Percentiles rank a stretch among this genome's conserved stretches.
These are phyloP conservation scores for Lasioglossum villosulum DNA, from an alignment of 2,888 invertebrate genomes.

Conservation along the genomic window DNA sequence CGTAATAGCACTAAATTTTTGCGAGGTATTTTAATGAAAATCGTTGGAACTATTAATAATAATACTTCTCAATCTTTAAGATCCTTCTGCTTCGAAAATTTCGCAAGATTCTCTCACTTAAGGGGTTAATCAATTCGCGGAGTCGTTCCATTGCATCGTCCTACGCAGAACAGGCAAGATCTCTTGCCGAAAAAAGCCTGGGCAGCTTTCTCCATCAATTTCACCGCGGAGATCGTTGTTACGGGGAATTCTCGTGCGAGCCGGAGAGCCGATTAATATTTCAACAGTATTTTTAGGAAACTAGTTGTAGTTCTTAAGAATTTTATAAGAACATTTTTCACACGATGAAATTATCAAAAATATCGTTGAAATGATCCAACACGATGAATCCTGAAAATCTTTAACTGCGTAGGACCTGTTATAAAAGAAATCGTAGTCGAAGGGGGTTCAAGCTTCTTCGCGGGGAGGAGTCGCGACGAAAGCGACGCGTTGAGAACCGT, in stretches of 20 bases:
- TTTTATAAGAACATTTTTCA: background rate
- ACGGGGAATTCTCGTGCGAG: background rate
- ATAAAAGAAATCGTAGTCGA: background rate
- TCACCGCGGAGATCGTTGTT: slow-evolving; percentile 24
- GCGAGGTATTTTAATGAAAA: background rate
- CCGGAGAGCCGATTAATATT: background rate
- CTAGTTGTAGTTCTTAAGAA: background rate
- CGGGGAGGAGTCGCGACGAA: background rate
- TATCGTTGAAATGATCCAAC: too few species aligned
- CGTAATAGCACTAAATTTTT: background rate
- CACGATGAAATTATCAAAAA: too few species aligned
- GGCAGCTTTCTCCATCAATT: slow-evolving; percentile 47
- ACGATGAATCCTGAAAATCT: too few species aligned
- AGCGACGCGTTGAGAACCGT: slow-evolving; percentile 55
- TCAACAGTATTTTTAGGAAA: background rate
- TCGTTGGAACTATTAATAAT: background rate
- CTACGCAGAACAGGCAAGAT: background rate
- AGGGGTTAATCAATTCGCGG: background rate
- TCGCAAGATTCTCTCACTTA: background rate
- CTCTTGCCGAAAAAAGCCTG: slow-evolving; percentile 11
- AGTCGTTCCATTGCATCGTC: background rate
- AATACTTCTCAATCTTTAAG: background rate
- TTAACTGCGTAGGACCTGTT: too few species aligned
- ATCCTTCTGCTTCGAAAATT: background rate
- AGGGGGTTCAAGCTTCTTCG: background rate